These are phyloP conservation scores for Spinus pinus DNA, from an alignment of 2,797 vertebrate genomes.

Conservation along the genomic window DNA sequence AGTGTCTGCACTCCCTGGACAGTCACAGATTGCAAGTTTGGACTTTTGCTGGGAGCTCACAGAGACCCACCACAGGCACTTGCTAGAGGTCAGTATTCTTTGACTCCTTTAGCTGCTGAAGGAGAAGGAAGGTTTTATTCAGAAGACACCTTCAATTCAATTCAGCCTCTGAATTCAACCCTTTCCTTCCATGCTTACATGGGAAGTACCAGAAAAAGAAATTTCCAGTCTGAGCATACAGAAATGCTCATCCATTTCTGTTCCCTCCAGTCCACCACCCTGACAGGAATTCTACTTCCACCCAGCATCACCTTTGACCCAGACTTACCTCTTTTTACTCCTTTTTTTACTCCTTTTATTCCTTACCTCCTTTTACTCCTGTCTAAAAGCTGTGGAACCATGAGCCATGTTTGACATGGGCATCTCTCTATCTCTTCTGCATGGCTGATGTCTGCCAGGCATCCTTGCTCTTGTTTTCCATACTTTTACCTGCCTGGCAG, in stretches of 20 bases:
- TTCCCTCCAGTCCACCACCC: background rate
- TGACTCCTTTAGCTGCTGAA: background rate
- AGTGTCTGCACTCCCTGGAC: background rate
- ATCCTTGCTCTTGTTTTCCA: background rate
- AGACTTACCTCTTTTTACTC: background rate
- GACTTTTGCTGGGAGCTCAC: background rate
- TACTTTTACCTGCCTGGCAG: background rate
- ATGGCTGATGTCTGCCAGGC: fast-evolving
- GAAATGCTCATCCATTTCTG: background rate
- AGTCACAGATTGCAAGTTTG: background rate
- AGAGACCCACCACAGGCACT: background rate
- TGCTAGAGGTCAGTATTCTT: background rate
- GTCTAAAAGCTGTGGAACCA: background rate
- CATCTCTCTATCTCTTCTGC: background rate
- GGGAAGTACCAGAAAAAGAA: background rate
- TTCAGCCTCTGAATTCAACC: background rate
- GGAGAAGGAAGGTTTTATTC: background rate
- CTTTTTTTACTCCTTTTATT: background rate
- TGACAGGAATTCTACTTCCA: background rate
- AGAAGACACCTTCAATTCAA: background rate
- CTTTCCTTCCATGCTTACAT: background rate
- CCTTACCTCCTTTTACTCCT: background rate
- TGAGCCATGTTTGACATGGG: background rate
- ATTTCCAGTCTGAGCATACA: background rate
- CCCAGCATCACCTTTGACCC: background rate